A percentile compares a stretch with the other conserved stretches of the same genome.
phyloP scores from a whole-genome alignment of 1,140 invertebrate species.

The Heliconius melpomene region DNA sequence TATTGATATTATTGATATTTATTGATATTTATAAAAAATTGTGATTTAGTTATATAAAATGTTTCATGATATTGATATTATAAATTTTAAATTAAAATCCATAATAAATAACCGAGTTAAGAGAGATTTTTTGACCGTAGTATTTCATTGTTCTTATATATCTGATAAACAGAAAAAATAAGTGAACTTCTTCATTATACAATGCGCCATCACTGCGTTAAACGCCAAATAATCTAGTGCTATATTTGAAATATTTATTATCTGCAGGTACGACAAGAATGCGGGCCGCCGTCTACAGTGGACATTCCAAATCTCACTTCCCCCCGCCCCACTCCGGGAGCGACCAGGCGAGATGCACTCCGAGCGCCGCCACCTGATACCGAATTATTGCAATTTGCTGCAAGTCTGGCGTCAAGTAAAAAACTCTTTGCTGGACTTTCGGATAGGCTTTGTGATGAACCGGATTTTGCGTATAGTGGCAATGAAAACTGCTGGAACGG shows the following conservation, averaged over 20 bases:
- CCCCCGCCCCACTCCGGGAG: conserved; percentile 48
- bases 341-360: conserved; percentile 56
- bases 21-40: too few species aligned
- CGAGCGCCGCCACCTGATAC: conserved; percentile 76
- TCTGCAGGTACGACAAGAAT: conserved; percentile 80
- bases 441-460: conserved; percentile 85
- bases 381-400: conserved; percentile 85
- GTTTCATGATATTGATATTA: too few species aligned
- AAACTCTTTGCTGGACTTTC: conserved; percentile 86
- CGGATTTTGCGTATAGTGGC: conserved; percentile 82
- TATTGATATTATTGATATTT: too few species aligned
- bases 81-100: too few species aligned
- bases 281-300: conserved; percentile 74
- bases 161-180: too few species aligned
- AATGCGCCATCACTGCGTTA: too few species aligned
- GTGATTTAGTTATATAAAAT: too few species aligned
- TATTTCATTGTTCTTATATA: too few species aligned
- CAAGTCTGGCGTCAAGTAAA: conserved; percentile 84
- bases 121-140: too few species aligned
- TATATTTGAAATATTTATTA: not conserved
- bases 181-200: too few species aligned
- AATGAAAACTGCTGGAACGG: conserved; percentile 89
- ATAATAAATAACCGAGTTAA: too few species aligned
- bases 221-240: not conserved
- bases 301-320: conserved; percentile 51